These are phyloP conservation scores for Phorcus lineatus DNA, from an alignment of 2,888 invertebrate species.

Conservation along the genomic window DNA sequence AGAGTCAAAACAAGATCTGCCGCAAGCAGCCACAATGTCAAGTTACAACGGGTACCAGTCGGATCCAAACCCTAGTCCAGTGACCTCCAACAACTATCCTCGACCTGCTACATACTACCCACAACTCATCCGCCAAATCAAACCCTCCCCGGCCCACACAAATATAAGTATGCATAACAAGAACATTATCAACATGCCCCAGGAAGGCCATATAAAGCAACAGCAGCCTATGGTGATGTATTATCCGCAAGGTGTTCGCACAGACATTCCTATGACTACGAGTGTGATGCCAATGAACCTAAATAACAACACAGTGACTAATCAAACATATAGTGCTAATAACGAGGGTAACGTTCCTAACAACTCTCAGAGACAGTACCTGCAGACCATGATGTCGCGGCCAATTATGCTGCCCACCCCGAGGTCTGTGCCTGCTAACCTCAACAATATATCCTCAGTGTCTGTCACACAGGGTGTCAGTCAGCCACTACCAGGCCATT, in stretches of 20 bases:
- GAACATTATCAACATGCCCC: conserved; percentile 59
- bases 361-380: neutral
- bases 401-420: neutral
- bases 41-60: conserved; percentile 8
- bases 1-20: neutral
- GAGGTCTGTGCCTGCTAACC: conserved; percentile 14
- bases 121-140: conserved; percentile 15
- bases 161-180: conserved; percentile 49
- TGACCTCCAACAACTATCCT: neutral
- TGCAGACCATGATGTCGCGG: neutral
- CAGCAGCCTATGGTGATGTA: conserved; percentile 21
- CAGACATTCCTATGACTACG: conserved; percentile 31
- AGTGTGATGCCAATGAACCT: conserved; percentile 20
- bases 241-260: conserved; percentile 23
- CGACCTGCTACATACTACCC: conserved; percentile 24
- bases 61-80: neutral
- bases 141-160: conserved; percentile 57
- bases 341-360: neutral
- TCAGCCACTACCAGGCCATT: neutral
- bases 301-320: conserved; percentile 5
- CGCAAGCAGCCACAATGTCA: neutral
- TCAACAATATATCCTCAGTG: neutral
- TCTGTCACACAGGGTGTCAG: neutral
- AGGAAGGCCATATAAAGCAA: conserved; percentile 35
- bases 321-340: conserved; percentile 12